Evolutionary conservation across 2,113 vertebrate genomes (phyloP), one percentile per base, ranked within the genome.

Genomic region (Lutjanus erythropterus): DNA sequence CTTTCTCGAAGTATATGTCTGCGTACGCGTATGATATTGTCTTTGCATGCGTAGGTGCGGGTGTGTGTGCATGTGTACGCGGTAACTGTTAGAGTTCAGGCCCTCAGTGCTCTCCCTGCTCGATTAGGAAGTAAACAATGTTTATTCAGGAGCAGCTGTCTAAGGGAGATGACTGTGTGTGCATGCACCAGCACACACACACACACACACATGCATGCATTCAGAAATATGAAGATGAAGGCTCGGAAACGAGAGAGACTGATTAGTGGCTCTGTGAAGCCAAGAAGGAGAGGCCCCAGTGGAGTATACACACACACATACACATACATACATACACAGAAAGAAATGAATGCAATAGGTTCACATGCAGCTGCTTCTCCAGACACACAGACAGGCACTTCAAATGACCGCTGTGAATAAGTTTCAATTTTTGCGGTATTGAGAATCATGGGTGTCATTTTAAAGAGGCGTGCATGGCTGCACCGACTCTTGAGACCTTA

Each of bases 61-160:
- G 41, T 42, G 33, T 62, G 47, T 66, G 39, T 52, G 66, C 25
- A 21, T 72, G 75, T 79, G 71, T 50, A 62, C 37, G 76, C 50
- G 77, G 70, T 59, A 61, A 88, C 82, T 79, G 86, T 55, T 39
- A 84, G 88, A 87, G 88, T 91, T 88, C 82, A 88, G 80, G 72
- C 88, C 82, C 87, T 89, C 78, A 27, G 83, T 80, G 83, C 81
- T 86, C 81, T 93, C 91, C 79, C 80, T 66, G 86, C 88, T 92
- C 85, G 86, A 94, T 95, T 93, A 93, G 83, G 77, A 92, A 92
- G 91, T 93, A 94, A 95, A 94, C 91, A 91, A 94, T 94, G 93
- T 95, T 94, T 94, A 95, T 95, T 94, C 94, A 95, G 86, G 65
- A 93, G 89, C 94, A 95, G 91, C 94, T 94, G 93, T 94, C 88